Evolutionary conservation across 2,888 invertebrate genomes (phyloP).

Genomic region (Lysandra coridon): DNA sequence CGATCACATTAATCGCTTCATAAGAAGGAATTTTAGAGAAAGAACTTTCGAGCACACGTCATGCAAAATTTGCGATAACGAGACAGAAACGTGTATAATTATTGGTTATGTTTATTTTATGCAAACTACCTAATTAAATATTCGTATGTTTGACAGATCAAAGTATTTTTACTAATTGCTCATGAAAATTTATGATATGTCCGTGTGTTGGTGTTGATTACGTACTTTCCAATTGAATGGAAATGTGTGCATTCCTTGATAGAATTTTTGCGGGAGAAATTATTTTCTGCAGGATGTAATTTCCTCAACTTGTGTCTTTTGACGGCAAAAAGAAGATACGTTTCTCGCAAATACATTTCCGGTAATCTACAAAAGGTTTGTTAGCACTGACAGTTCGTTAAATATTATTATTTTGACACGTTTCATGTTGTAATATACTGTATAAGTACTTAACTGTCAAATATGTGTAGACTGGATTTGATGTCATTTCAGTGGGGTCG

Average conservation of each 20-base stretch:
- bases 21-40: not conserved
- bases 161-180: slow-evolving; percentile 19
- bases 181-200: slow-evolving; percentile 1
- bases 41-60: not conserved
- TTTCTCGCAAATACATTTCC: not conserved
- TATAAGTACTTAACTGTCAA: too few relatives aligned
- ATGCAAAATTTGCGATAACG: slow-evolving; percentile 4
- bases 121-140: not conserved
- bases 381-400: not conserved
- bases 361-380: not conserved
- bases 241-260: not conserved
- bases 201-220: not conserved
- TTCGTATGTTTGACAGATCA: slow-evolving; percentile 5
- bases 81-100: slow-evolving; percentile 18
- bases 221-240: not conserved
- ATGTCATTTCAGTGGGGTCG: too few relatives aligned
- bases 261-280: not conserved
- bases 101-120: slow-evolving; percentile 25
- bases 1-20: not conserved
- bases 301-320: not conserved
- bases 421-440: too few relatives aligned
- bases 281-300: not conserved
- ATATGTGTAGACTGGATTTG: too few relatives aligned
- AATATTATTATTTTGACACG: too few relatives aligned
- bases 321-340: not conserved